Evolutionary conservation across 2,888 invertebrate genomes (phyloP).

Genomic region (Apodemia zela): DNA sequence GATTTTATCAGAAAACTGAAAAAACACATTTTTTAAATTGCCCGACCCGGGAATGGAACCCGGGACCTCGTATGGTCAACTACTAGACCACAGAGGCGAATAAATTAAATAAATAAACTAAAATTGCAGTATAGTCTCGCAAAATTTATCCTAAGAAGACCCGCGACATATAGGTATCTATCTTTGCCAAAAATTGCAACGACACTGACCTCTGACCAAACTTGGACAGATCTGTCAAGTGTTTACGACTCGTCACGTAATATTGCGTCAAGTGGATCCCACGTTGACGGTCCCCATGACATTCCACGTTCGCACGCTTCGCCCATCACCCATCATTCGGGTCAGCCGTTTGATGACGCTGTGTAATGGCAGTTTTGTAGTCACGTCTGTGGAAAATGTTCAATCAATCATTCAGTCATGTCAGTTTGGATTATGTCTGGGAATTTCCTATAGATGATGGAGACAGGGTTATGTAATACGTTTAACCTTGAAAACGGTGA

Average conservation of each 20-base stretch:
- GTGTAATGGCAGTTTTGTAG: conserved; percentile 27
- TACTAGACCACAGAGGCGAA: too few species aligned
- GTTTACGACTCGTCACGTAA: not conserved
- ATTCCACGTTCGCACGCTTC: conserved; percentile 23
- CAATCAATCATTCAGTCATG: conserved; percentile 18
- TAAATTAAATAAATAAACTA: too few species aligned
- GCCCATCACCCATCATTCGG: conserved; percentile 25
- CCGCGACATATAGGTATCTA: too few species aligned
- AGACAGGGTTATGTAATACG: not conserved
- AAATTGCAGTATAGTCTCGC: too few species aligned
- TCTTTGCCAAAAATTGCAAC: too few species aligned
- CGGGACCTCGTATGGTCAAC: too few species aligned
- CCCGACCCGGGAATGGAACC: too few species aligned
- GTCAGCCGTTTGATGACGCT: conserved; percentile 18
- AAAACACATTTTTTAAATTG: too few species aligned
- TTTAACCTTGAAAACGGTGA: conserved; percentile 16
- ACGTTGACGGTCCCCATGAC: conserved; percentile 12
- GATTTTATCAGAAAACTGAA: too few species aligned
- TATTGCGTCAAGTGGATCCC: conserved; percentile 13
- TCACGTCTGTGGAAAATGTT: conserved; percentile 17
- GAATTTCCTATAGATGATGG: conserved; percentile 1
- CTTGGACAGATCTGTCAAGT: too few species aligned
- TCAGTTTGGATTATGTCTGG: conserved; percentile 1
- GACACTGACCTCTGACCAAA: too few species aligned
- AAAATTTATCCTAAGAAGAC: too few species aligned